Evolutionary conservation across 2,888 invertebrate genomes (phyloP).

Genomic region (Caenorhabditis zanzibari): DNA sequence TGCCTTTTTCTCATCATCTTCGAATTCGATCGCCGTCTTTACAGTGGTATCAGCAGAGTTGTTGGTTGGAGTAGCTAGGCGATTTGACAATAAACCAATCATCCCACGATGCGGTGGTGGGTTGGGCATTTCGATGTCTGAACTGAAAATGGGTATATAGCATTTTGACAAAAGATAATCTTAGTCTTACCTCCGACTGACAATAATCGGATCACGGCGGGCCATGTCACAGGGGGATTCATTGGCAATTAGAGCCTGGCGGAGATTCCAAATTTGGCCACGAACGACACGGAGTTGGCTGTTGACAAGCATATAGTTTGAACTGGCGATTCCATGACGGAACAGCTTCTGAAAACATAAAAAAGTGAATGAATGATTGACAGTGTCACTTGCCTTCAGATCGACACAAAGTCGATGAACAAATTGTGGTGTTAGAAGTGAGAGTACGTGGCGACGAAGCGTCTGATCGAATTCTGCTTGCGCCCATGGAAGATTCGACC

Average conservation of each 20-base stretch:
- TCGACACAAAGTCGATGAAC: slow-evolving; percentile 76
- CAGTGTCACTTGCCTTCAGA: slow-evolving; percentile 89
- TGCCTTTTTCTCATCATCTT: slow-evolving; percentile 20
- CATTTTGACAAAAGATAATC: neutral
- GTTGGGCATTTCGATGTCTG: slow-evolving; percentile 61
- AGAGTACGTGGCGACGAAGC: slow-evolving; percentile 70
- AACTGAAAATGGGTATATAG: slow-evolving; percentile 40
- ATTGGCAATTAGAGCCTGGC: slow-evolving; percentile 68
- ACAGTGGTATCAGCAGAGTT: slow-evolving; percentile 48
- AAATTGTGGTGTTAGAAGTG: slow-evolving; percentile 74
- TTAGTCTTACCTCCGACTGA: slow-evolving; percentile 66
- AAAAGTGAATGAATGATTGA: slow-evolving; percentile 88
- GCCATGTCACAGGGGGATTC: slow-evolving; percentile 76
- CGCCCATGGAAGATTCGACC: slow-evolving; percentile 78
- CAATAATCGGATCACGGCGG: slow-evolving; percentile 71
- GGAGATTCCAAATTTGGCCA: slow-evolving; percentile 80
- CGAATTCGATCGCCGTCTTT: slow-evolving; percentile 21
- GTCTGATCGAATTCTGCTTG: slow-evolving; percentile 73
- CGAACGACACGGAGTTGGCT: slow-evolving; percentile 78
- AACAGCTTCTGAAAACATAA: slow-evolving; percentile 88
- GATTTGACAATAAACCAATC: slow-evolving; percentile 69
- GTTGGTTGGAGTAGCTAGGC: slow-evolving; percentile 55
- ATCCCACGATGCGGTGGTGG: slow-evolving; percentile 65
- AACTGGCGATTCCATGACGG: slow-evolving; percentile 71
- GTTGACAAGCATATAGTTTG: slow-evolving; percentile 72